These are phyloP conservation scores for Platycnemis pennipes DNA, from an alignment of 2,888 invertebrate genomes.

Conservation along the genomic window DNA sequence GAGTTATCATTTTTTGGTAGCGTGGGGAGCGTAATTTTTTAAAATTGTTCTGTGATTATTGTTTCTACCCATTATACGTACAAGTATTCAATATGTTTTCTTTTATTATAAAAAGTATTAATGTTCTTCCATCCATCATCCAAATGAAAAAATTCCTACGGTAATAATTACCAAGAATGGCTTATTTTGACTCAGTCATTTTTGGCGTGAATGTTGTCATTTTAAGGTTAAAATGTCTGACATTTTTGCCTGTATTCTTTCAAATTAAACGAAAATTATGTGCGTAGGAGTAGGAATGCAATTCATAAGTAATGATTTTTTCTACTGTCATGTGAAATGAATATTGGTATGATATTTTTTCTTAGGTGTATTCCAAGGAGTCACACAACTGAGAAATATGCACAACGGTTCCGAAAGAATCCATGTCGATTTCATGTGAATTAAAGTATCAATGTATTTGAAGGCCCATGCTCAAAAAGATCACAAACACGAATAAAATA, in stretches of 20 bases:
- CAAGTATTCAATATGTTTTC: constrained; percentile 21
- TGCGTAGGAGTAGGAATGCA: background rate
- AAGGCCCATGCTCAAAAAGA: background rate
- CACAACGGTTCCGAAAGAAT: background rate
- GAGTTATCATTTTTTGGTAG: background rate
- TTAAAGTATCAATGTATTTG: background rate
- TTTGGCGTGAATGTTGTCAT: background rate
- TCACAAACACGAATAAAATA: background rate
- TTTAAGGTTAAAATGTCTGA: background rate
- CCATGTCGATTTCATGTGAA: background rate
- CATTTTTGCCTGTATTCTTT: too few species aligned
- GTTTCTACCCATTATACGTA: background rate
- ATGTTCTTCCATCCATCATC: background rate
- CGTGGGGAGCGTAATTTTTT: constrained; percentile 45
- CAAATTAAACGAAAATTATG: background rate
- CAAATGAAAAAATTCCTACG: too few species aligned
- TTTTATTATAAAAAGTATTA: background rate
- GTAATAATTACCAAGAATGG: too few species aligned
- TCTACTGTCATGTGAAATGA: background rate
- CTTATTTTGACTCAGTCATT: background rate
- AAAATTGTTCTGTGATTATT: constrained; percentile 50
- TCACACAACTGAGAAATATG: background rate
- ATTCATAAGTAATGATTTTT: background rate
- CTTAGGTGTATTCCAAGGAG: background rate
- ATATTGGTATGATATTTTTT: background rate